A percentile compares a stretch with the other conserved stretches of the same genome.
These are phyloP conservation scores for Pelodiscus sinensis DNA, from an alignment of 2,113 vertebrate genomes.

Conservation along the genomic window DNA sequence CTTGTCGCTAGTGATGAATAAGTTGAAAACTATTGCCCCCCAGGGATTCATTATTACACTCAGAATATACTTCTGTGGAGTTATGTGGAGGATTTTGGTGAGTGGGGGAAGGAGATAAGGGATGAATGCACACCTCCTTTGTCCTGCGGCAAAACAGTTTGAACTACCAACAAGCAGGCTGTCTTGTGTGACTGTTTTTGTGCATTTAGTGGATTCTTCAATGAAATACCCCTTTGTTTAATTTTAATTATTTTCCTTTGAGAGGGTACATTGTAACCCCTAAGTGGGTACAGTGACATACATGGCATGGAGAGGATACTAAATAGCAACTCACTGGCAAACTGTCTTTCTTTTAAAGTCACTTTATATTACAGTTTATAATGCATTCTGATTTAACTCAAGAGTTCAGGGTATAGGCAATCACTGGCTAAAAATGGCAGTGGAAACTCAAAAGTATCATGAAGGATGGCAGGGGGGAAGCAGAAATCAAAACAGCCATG, in stretches of 20 bases:
- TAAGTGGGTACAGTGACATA: neutral
- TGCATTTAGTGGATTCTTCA: rapidly evolving
- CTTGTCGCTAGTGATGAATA: no score
- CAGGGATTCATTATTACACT: neutral
- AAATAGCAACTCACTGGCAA: neutral
- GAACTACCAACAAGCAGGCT: neutral
- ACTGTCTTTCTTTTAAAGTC: neutral
- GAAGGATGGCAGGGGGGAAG: neutral
- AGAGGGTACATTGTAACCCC: neutral
- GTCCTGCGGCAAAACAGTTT: neutral
- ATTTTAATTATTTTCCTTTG: neutral
- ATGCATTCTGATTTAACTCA: neutral
- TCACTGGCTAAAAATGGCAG: neutral
- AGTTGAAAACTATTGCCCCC: no score
- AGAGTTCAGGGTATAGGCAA: neutral
- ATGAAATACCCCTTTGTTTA: neutral
- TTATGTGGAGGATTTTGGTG: rapidly evolving
- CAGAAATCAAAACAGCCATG: neutral
- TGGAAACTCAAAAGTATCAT: neutral
- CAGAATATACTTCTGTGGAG: neutral
- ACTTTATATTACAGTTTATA: neutral
- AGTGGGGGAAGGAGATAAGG: neutral
- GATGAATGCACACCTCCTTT: neutral
- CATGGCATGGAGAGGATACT: neutral
- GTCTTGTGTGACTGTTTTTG: neutral